Base-by-base conservation (phyloP, 2,888 invertebrate genomes). In the Ormyrus thymus region DNA sequence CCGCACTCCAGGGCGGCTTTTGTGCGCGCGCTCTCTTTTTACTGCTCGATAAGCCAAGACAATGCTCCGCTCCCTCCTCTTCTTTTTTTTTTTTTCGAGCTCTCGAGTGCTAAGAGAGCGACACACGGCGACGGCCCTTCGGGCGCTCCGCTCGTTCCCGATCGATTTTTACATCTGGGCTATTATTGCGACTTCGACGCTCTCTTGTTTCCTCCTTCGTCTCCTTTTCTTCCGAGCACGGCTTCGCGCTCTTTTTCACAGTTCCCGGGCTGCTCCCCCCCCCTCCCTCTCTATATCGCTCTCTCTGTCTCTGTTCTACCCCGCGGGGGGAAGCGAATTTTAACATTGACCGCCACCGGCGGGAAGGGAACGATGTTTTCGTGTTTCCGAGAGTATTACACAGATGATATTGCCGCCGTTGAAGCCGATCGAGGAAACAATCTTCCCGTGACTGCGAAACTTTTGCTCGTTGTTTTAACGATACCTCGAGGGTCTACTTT, bases 21-120 rank as follows among this genome's bases (percentile, higher is more conserved):
- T n/a, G 29, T 46, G 15, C 55, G 51, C 29, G 29, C 29, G 45
- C 65, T 8, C 62, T 62, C 77, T 79, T 59, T 75, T 56, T 73
- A 65, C 46, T 79, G 73, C 83, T 84, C 82, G 80, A 82, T 83
- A 81, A 82, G 80, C 83, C 82, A 84, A 85, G 85, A 87, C 87
- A 87, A 87, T 85, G 83, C 83, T 43, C 48, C 58, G 46, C 50
- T 7, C 62, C 15, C 59, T 65, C 46, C 8, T 43, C 51, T 15
- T 13, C 7, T 13, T 46, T 43, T 71, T 11, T n/a, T 51, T 72
- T 61, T 71, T 61, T 61, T 58, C 29, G 29, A 29, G 29, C 29
- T 29, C 50, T 46, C 61, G 58, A 15, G 53, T 6, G 66, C 50
- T 9, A 13, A 50, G 50, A 45, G 5, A 43, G 59, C 11, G 55